Conservation (phyloP, 2,113 vertebrate species). For the Phalacrocorax brasilianus region DNA sequence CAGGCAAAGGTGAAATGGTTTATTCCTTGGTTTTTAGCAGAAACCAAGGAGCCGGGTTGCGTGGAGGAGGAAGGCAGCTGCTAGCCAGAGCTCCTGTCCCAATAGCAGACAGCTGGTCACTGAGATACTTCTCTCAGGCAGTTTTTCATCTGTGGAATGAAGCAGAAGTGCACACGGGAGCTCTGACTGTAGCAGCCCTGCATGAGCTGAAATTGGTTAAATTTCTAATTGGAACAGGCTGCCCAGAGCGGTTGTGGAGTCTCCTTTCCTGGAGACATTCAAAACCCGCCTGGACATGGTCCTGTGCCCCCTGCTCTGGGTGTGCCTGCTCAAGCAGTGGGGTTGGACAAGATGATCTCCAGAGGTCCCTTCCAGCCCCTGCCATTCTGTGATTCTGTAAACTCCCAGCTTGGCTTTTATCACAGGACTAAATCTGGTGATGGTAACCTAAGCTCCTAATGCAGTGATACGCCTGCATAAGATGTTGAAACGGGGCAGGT, state of each 20-base stretch:
- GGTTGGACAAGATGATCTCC: too few species aligned
- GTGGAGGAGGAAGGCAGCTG: neutral
- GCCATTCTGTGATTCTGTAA: neutral
- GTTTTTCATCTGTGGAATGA: neutral
- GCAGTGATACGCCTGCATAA: fast-evolving
- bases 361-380: too few species aligned
- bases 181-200: neutral
- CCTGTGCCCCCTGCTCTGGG: too few species aligned
- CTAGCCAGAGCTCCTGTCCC: neutral
- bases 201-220: neutral
- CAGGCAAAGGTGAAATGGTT: neutral
- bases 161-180: neutral
- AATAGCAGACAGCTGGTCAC: neutral
- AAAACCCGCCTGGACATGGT: too few species aligned
- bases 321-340: too few species aligned
- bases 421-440: neutral
- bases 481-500: neutral
- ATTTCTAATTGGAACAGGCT: too few species aligned
- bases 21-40: neutral
- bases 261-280: too few species aligned
- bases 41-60: neutral
- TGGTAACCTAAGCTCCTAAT: neutral
- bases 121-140: neutral
- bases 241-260: too few species aligned
- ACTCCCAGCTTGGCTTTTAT: neutral